A percentile compares a stretch with the other conserved stretches of the same genome.
Conservation (phyloP, 2,888 invertebrate species). For the Callinectes sapidus region DNA sequence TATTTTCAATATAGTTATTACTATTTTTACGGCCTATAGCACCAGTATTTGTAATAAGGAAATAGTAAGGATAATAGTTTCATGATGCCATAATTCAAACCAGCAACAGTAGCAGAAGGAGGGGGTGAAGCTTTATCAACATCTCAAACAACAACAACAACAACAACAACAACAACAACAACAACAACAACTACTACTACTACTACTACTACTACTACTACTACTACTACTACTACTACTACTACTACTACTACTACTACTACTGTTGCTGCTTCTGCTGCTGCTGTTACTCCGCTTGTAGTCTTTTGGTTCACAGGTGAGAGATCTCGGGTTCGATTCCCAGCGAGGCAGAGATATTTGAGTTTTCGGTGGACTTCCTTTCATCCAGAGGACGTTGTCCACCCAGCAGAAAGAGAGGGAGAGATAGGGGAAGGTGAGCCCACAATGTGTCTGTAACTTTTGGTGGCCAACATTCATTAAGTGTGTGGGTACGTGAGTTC, state of each 20-base stretch:
- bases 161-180: background rate
- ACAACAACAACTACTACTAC: background rate
- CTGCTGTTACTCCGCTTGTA: background rate
- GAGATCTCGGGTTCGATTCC: background rate
- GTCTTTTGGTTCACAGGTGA: background rate
- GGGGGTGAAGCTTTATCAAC: too few species aligned
- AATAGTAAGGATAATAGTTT: too few species aligned
- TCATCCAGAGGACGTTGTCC: background rate
- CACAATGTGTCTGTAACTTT: background rate
- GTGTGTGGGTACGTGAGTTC: background rate
- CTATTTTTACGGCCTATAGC: too few species aligned
- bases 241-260: slow-evolving; percentile 9
- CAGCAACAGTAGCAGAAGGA: too few species aligned
- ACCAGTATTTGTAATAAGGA: too few species aligned
- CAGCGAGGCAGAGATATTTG: background rate
- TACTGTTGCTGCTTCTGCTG: background rate
- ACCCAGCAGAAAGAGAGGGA: background rate
- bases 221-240: background rate
- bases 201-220: slow-evolving; percentile 23
- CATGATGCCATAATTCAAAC: too few species aligned
- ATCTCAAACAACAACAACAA: too few species aligned
- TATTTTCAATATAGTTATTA: too few species aligned
- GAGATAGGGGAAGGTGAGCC: background rate
- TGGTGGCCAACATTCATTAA: background rate
- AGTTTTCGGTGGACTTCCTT: background rate